Conservation (phyloP, 2,797 vertebrate species). For the Bucorvus abyssinicus region DNA sequence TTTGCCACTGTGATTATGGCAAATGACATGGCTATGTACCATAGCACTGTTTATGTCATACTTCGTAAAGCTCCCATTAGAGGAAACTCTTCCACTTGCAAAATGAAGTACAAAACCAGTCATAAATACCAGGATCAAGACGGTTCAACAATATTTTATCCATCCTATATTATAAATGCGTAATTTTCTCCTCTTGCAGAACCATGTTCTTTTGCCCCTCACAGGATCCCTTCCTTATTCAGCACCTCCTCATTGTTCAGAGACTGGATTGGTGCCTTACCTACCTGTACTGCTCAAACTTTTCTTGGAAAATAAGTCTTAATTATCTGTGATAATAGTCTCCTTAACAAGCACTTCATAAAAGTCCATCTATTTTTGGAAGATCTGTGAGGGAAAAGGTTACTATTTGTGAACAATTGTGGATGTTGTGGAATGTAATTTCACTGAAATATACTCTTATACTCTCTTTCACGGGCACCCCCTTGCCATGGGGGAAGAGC, state of each 20-base stretch:
- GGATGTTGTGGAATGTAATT: not conserved
- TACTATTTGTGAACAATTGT: not conserved
- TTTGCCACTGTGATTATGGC: not conserved
- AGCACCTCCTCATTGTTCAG: not conserved
- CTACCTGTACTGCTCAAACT: not conserved
- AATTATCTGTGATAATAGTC: not conserved
- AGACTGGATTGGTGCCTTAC: fast-evolving
- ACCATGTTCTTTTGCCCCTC: not conserved
- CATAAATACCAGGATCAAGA: not conserved
- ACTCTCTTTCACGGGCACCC: too few relatives aligned
- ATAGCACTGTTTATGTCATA: not conserved
- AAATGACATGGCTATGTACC: not conserved
- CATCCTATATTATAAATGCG: not conserved
- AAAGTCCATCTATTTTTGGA: not conserved
- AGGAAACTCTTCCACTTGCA: not conserved
- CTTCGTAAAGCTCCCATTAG: not conserved
- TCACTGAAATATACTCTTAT: not conserved
- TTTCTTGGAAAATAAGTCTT: not conserved
- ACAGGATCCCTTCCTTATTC: not conserved
- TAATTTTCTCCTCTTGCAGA: not conserved
- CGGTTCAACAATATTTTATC: not conserved
- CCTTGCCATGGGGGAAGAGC: too few relatives aligned
- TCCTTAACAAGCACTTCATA: not conserved
- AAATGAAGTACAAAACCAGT: not conserved
- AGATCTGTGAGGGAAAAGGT: not conserved